Base-by-base conservation (phyloP, 2,797 vertebrate species). In the Morus bassanus region DNA sequence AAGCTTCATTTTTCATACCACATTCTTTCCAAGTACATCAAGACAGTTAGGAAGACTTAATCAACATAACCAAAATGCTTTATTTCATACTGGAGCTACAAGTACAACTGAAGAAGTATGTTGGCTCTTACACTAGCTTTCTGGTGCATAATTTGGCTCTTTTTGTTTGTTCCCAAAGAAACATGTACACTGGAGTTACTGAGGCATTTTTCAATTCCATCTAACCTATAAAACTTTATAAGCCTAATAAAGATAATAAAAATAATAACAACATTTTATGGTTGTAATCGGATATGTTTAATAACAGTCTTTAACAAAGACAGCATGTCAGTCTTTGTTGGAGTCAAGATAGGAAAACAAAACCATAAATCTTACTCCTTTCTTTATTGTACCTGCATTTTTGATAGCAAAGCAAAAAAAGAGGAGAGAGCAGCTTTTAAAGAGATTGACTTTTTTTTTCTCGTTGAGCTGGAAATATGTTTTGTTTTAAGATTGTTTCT, bases 401-500 rank as follows among this genome's bases (percentile, higher is more conserved):
- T 80, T 91, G 37, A 70, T 35, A 60, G 27, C 7, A 30, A 88
- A 81, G 24, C 45, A 56, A 68, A 90, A 78, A 89, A 60, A 60
- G 21, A 31, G 67, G 67, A 59, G 53, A 69, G 54, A 76, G 6
- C 21, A 65, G 43, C 39, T 93, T 97, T 93, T 79, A 92, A 93
- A 73, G 54, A 77, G n/a, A 67, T 65, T 53, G 35, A 50, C 41
- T 94, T 94, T 96, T 72, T 72, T 5, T 22, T 54, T 59, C 46
- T 92, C 30, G 11, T 89, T 94, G 76, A 95, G 25, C n/a, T 78
- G 59, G 59, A 96, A 95, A 96, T 78, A 68, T 8, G 5, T 91
- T 80, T 80, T 53, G 8, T 70, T 94, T 95, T 83, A 75, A 85
- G 67, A 69, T 90, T 14, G 11, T 91, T 96, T 95, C 56, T 91